A percentile compares a stretch with the other conserved stretches of the same genome.
These are phyloP conservation scores for Drosophila mauritiana DNA, from an alignment of 1,140 invertebrate genomes.

Conservation along the genomic window DNA sequence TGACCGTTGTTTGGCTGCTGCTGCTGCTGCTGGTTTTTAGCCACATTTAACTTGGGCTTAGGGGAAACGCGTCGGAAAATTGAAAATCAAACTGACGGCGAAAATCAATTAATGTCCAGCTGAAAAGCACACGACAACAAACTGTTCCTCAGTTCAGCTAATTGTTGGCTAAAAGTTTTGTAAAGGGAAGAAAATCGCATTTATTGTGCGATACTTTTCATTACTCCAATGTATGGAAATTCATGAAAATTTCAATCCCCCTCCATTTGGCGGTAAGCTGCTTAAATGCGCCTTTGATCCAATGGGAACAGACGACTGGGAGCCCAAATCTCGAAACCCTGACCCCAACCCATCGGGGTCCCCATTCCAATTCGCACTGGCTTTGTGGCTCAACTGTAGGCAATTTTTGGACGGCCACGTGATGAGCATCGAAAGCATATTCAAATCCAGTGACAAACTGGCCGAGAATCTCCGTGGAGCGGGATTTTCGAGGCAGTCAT, in stretches of 20 bases:
- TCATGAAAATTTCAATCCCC: slow-evolving; percentile 69
- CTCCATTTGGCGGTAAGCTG: slow-evolving; percentile 68
- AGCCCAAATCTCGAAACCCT: background rate
- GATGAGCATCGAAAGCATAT: slow-evolving; percentile 65
- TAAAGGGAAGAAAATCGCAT: slow-evolving; percentile 1
- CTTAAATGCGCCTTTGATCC: slow-evolving; percentile 71
- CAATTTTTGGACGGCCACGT: slow-evolving; percentile 56
- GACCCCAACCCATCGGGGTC: background rate
- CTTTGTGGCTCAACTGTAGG: slow-evolving; percentile 20
- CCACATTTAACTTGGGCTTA: slow-evolving; percentile 39
- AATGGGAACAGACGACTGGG: slow-evolving; percentile 6
- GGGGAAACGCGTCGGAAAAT: slow-evolving; percentile 30
- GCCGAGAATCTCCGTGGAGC: slow-evolving; percentile 8
- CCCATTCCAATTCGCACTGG: background rate
- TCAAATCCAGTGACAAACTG: slow-evolving; percentile 75
- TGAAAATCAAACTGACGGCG: slow-evolving; percentile 66
- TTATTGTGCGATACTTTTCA: slow-evolving; percentile 18
- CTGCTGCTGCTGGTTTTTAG: slow-evolving; percentile 16
- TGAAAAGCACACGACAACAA: slow-evolving; percentile 19
- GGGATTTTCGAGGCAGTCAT: slow-evolving; percentile 27
- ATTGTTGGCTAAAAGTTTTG: slow-evolving; percentile 41
- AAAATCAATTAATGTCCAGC: slow-evolving; percentile 67
- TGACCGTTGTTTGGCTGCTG: slow-evolving; percentile 15
- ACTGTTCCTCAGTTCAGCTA: slow-evolving; percentile 25
- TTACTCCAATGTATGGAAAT: slow-evolving; percentile 19